These are phyloP conservation scores for Hypsopygia costalis DNA, from an alignment of 2,888 invertebrate species.

Conservation along the genomic window DNA sequence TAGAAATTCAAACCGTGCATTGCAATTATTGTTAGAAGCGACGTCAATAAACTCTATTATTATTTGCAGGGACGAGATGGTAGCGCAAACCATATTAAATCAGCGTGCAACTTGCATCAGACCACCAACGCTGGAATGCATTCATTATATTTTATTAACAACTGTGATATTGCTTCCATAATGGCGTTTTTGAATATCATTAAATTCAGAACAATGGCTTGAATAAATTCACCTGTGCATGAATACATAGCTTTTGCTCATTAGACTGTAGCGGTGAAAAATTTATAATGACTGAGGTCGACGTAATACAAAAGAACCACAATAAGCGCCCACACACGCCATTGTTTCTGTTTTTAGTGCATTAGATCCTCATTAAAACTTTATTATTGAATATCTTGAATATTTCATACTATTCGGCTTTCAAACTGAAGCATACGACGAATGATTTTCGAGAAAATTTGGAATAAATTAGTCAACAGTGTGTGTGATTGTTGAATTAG, in stretches of 20 bases:
- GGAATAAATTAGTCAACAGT: too few species aligned
- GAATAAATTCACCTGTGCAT: conserved; percentile 23
- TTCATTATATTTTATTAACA: conserved; percentile 22
- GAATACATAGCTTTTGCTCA: conserved; percentile 46
- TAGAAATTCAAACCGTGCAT: too few species aligned
- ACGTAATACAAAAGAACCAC: conserved; percentile 60
- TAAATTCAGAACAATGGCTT: conserved; percentile 26
- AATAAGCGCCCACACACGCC: conserved; percentile 60
- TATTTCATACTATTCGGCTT: not conserved
- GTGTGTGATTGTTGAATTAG: too few species aligned
- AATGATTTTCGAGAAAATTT: not conserved
- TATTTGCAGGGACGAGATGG: not conserved
- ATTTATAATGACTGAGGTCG: conserved; percentile 58
- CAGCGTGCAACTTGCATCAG: conserved; percentile 1
- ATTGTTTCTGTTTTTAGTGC: conserved; percentile 69
- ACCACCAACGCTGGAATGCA: conserved; percentile 5
- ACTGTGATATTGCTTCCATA: conserved; percentile 19
- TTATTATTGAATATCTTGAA: conserved; percentile 13
- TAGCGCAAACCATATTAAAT: conserved; percentile 11
- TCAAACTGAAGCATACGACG: not conserved
- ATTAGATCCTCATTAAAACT: conserved; percentile 70
- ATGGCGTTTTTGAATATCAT: conserved; percentile 27
- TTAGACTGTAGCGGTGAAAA: conserved; percentile 61
- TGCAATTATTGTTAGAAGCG: too few species aligned
- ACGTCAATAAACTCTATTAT: too few species aligned